Evolutionary conservation across 2,113 vertebrate species (phyloP), one percentile per base, ranked within the genome.

Genomic region (Formicarius rufipectus): DNA sequence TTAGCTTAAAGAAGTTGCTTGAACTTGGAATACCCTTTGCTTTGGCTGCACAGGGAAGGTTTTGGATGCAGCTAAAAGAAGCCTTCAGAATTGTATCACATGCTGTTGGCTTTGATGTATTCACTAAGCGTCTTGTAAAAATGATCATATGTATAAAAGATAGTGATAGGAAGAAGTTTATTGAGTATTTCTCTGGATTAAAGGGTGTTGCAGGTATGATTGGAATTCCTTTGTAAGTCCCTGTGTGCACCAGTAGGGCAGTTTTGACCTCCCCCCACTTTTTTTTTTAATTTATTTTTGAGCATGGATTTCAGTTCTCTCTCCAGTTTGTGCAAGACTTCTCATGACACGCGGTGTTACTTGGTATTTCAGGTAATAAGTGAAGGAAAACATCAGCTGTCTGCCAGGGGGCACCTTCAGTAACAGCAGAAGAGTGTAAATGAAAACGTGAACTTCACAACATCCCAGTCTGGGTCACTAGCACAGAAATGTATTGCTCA

Each of bases 141-240:
- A 39, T 40, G 20, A 56, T 44, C 63, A 33, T 28, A 33, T 58
- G 24, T 73, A 22, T 53, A 76, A 58, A 84, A 88, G 67, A 72
- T 25, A 59, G 72, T 53, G 72, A 55, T 82, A 59, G 73, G 40
- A 59, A 52, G 39, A 64, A 33, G 56, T 84, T 90, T 90, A 84
- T 77, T 63, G 80, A 64, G 35, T 55, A 35, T 83, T 84, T 79
- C 79, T 92, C 71, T 77, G 75, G 37, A 79, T 81, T 82, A 72
- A 90, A 84, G 83, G 68, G 64, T 66, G 49, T 81, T 92, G 60
- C 74, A 74, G 74, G 63, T 84, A 93, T 92, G 92, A 75, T 16
- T 93, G 86, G 74, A 95, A 92, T 97, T 92, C 93, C 73, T 89
- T 60, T 72, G 0, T 82, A 66, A 95, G 66, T 66, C 81, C 62